phyloP scores from a whole-genome alignment of 2,113 vertebrate species.

The Xiphophorus hellerii region DNA sequence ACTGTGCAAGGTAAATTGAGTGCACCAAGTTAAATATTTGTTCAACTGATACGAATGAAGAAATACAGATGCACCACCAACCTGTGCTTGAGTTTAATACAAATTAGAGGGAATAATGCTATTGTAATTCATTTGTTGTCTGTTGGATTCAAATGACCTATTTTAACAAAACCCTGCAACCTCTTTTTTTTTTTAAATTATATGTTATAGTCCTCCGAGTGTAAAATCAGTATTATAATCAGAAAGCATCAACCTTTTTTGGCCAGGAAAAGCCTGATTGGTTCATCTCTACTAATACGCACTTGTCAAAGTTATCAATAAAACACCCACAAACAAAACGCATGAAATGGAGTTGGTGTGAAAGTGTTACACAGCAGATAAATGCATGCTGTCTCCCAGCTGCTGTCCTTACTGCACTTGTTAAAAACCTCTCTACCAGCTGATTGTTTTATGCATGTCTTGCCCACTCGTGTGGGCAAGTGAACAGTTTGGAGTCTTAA shows the following conservation, averaged over 20 bases:
- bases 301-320: background rate
- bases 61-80: background rate
- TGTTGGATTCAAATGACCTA: background rate
- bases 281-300: background rate
- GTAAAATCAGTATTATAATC: background rate
- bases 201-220: background rate
- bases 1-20: background rate
- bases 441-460: background rate
- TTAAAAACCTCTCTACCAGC: background rate
- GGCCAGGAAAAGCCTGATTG: background rate
- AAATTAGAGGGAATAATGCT: background rate
- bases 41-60: background rate
- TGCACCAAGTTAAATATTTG: background rate
- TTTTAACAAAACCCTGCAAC: too few species aligned
- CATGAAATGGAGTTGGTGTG: too few species aligned
- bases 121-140: background rate
- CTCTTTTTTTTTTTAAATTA: background rate
- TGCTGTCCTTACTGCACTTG: background rate
- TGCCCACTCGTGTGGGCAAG: constrained; percentile 65
- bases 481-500: constrained; percentile 32
- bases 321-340: background rate
- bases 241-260: background rate
- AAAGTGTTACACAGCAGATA: too few species aligned
- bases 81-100: background rate
- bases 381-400: too few species aligned